Conservation (phyloP, 2,797 vertebrate species). For the Morelia viridis region DNA sequence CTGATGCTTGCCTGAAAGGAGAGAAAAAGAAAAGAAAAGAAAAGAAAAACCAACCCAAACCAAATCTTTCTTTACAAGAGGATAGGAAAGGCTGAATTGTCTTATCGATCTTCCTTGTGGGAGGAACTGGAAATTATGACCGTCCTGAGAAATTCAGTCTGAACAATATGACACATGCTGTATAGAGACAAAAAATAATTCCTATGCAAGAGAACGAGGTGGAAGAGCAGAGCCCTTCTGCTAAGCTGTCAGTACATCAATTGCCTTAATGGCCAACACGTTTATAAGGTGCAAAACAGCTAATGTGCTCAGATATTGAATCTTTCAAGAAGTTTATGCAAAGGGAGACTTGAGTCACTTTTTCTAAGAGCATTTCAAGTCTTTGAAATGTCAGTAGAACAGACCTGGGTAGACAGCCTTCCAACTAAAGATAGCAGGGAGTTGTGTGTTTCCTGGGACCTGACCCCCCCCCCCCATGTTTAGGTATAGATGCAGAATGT, state of each 20-base stretch:
- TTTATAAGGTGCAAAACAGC: neutral
- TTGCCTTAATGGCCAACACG: neutral
- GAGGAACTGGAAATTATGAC: neutral
- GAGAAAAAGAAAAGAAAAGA: too few relatives aligned
- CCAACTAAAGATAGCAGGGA: neutral
- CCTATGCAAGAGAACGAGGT: neutral
- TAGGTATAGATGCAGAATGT: neutral
- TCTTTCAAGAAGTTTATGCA: too few relatives aligned
- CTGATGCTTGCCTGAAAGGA: neutral
- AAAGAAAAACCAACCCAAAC: neutral
- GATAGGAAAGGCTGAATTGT: neutral
- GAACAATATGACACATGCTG: neutral
- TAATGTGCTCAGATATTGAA: neutral
- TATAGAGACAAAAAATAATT: neutral
- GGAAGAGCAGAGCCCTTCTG: neutral
- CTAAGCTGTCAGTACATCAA: neutral
- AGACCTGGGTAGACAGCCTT: neutral
- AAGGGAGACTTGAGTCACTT: neutral
- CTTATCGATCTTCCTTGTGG: neutral
- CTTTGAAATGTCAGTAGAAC: constrained; percentile 1
- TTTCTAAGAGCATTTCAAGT: neutral
- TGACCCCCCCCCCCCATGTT: neutral
- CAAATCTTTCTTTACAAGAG: neutral
- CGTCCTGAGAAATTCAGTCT: neutral
- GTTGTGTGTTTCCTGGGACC: neutral